These are phyloP conservation scores for Eupithecia inturbata DNA, from an alignment of 2,888 invertebrate genomes.

Conservation along the genomic window DNA sequence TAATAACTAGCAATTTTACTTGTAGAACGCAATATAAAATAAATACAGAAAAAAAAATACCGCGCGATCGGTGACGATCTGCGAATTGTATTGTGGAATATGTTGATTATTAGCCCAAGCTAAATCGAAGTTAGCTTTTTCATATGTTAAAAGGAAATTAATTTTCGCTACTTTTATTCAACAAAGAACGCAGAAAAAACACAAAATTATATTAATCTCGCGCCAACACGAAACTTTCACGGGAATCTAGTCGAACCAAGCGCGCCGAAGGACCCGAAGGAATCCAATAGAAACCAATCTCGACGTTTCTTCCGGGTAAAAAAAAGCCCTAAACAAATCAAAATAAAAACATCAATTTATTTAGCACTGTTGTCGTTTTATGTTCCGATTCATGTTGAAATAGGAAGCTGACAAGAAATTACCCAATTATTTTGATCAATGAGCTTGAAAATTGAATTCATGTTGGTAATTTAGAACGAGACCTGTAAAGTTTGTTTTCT, in stretches of 20 bases:
- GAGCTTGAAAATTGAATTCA: slow-evolving; percentile 26
- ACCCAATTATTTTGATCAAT: slow-evolving; percentile 35
- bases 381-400: background rate
- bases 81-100: too few species aligned
- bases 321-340: background rate
- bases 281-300: background rate
- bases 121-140: too few species aligned
- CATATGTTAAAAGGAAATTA: too few species aligned
- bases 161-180: too few species aligned
- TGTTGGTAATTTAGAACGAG: slow-evolving; percentile 1
- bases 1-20: too few species aligned
- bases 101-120: too few species aligned
- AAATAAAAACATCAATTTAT: background rate
- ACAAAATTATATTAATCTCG: background rate
- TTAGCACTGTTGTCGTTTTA: background rate
- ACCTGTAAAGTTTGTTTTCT: background rate
- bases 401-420: slow-evolving; percentile 11
- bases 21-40: too few species aligned
- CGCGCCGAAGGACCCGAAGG: background rate
- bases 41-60: too few species aligned
- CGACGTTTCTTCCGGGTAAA: background rate
- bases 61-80: too few species aligned
- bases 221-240: background rate
- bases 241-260: background rate
- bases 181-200: too few species aligned